Evolutionary conservation across 1,140 invertebrate genomes (phyloP), one percentile per base, ranked within the genome.

Genomic region (Leguminivora glycinivorella): DNA sequence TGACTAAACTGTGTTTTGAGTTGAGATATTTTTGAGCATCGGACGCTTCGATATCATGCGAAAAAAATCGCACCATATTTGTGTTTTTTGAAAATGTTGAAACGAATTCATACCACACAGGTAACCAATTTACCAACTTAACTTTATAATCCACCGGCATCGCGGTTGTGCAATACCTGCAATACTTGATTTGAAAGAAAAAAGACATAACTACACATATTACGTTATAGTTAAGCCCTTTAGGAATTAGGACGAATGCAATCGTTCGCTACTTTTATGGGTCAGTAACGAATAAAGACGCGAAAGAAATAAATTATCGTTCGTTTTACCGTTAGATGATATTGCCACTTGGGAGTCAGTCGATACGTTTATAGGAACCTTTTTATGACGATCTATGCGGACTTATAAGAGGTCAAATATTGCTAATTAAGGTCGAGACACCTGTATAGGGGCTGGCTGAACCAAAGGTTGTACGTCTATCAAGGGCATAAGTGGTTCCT

Each of bases 221-320:
- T 4, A 22, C 4, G 7, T 22, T 52, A 52, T 52, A 52, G 6
- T 52, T 52, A 52, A n/a, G 47, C 10, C 47, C 7, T 52, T 52
- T 52, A 52, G n/a, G 19, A 19, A 22, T 22, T 52, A 52, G 43
- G 43, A 17, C n/a, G 12, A 52, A 9, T 52, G 47, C 47, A 52
- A 52, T 52, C 17, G 47, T 19, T 22, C 47, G 9, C 47, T 47
- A 47, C 47, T 52, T 52, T 52, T 52, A 52, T 52, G n/a, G 47
- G 47, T 52, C 47, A 52, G 47, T 22, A 52, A 52, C 47, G 19
- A 52, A 52, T 22, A n/a, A 52, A 52, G 40, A 52, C 47, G 47
- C 22, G 47, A 52, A 10, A 7, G 7, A 52, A 52, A 52, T 52
- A 52, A 9, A 52, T 52, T 22, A 52, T 52, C 7, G 19, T 22